phyloP scores from a whole-genome alignment of 2,797 vertebrate species.

The Syngnathus rostellatus region DNA sequence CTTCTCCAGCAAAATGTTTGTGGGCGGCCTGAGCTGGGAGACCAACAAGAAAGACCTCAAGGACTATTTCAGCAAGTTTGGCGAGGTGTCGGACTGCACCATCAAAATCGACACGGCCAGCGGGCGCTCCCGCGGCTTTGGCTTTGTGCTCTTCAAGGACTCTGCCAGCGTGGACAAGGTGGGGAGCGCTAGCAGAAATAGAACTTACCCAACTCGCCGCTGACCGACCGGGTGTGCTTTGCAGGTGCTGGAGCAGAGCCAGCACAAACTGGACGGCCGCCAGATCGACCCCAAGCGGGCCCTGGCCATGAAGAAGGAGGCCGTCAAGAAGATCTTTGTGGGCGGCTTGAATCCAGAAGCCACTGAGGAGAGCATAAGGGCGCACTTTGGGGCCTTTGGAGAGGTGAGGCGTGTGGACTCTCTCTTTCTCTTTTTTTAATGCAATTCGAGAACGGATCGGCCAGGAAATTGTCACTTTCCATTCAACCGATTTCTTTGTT shows the following conservation, averaged over 20 bases:
- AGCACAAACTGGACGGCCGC: conserved; percentile 91
- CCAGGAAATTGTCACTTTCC: too few relatives aligned
- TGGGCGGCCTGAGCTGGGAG: conserved; percentile 97
- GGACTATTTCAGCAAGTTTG: conserved; percentile 96
- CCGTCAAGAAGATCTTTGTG: conserved; percentile 96
- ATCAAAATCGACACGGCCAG: conserved; percentile 98
- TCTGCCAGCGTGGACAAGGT: conserved; percentile 89
- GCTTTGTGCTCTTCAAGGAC: conserved; percentile 96
- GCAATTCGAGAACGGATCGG: too few relatives aligned
- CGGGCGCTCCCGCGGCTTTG: conserved; percentile 91
- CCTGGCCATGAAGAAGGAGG: conserved; percentile 98
- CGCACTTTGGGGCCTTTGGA: conserved; percentile 90
- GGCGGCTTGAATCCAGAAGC: conserved; percentile 95
- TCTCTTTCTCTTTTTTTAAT: not conserved
- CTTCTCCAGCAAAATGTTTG: conserved; percentile 90
- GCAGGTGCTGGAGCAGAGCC: conserved; percentile 91
- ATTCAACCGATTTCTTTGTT: too few relatives aligned
- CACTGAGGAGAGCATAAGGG: conserved; percentile 89
- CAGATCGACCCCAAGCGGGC: conserved; percentile 97
- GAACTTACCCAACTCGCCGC: not conserved
- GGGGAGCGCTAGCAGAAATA: not conserved
- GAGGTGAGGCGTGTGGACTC: conserved; percentile 62
- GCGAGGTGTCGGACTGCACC: conserved; percentile 94
- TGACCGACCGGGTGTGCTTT: not conserved
- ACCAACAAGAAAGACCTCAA: conserved; percentile 98